These are phyloP conservation scores for fruit fly (Drosophila melanogaster) DNA, from an alignment of 1,140 invertebrate species.

Conservation along the genomic window DNA sequence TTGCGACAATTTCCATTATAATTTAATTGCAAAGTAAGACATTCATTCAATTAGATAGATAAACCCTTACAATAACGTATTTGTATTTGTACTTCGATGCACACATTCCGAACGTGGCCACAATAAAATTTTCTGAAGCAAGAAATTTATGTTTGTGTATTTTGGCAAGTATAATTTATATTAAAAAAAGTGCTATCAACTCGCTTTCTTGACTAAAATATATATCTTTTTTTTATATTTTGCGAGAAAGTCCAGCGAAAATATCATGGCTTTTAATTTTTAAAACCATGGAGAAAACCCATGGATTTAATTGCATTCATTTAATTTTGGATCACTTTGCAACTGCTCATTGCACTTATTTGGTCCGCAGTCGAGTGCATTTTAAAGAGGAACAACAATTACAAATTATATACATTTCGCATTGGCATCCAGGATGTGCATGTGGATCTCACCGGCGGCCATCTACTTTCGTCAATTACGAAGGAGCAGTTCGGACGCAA, in stretches of 20 bases:
- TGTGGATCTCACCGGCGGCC: slow-evolving; percentile 43
- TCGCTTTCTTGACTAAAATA: too few relatives aligned
- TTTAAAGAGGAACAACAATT: slow-evolving; percentile 62
- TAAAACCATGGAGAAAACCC: slow-evolving; percentile 23
- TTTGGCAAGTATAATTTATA: neutral
- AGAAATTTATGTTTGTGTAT: too few relatives aligned
- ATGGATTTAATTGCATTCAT: slow-evolving; percentile 30
- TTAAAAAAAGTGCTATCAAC: neutral
- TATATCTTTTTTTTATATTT: neutral
- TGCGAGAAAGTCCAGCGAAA: neutral
- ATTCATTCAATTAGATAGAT: too few relatives aligned
- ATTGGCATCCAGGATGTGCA: slow-evolving; percentile 39
- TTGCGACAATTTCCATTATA: too few relatives aligned
- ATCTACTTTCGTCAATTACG: slow-evolving; percentile 78
- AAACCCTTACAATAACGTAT: too few relatives aligned
- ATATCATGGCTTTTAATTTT: neutral
- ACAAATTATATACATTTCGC: slow-evolving; percentile 75
- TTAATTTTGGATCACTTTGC: slow-evolving; percentile 32
- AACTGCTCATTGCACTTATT: slow-evolving; percentile 46
- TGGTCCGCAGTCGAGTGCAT: slow-evolving; percentile 43
- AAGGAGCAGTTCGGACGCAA: slow-evolving; percentile 27
- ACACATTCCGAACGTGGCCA: too few relatives aligned
- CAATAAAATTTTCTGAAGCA: too few relatives aligned
- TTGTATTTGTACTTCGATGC: too few relatives aligned
- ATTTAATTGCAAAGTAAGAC: too few relatives aligned